Percentiles rank a stretch among this genome's conserved stretches.
Evolutionary conservation across 2,888 invertebrate species (phyloP).

Genomic region (Phyllotreta striolata): DNA sequence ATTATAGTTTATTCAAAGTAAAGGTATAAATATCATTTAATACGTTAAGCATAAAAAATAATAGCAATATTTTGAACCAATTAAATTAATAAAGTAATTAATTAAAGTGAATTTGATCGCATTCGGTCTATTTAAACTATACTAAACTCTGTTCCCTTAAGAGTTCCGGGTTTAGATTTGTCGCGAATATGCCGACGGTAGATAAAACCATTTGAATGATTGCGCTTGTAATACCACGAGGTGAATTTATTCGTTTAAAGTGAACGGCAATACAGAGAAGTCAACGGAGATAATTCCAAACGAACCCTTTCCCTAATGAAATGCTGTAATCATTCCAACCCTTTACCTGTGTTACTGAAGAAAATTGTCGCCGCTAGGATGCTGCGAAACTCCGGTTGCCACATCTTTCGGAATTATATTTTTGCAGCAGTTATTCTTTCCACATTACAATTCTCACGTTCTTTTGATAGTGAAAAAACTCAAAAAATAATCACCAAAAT

Average conservation of each 20-base stretch:
- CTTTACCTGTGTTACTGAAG: constrained; percentile 46
- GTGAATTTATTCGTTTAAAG: constrained; percentile 21
- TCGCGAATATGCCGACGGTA: constrained; percentile 5
- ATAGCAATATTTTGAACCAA: too few relatives aligned
- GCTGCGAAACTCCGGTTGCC: constrained; percentile 33
- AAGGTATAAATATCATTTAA: too few relatives aligned
- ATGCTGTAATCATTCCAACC: constrained; percentile 23
- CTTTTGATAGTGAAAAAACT: constrained; percentile 14
- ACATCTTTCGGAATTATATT: constrained; percentile 30
- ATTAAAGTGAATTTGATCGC: too few relatives aligned
- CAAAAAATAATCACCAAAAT: constrained; percentile 13
- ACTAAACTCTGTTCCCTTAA: too few relatives aligned
- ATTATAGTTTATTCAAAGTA: too few relatives aligned
- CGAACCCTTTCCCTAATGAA: constrained; percentile 21
- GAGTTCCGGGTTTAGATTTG: not conserved
- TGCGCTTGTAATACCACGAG: constrained; percentile 16
- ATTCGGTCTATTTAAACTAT: too few relatives aligned
- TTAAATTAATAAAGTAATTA: too few relatives aligned
- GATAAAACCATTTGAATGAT: constrained; percentile 10
- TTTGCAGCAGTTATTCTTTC: constrained; percentile 14
- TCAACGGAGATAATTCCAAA: not conserved
- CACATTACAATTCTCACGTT: constrained; percentile 42
- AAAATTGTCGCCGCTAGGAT: constrained; percentile 41
- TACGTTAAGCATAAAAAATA: too few relatives aligned
- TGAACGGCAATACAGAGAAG: not conserved